Evolutionary conservation across 2,888 invertebrate species (phyloP).

Genomic region (Neoaliturus tenellus): DNA sequence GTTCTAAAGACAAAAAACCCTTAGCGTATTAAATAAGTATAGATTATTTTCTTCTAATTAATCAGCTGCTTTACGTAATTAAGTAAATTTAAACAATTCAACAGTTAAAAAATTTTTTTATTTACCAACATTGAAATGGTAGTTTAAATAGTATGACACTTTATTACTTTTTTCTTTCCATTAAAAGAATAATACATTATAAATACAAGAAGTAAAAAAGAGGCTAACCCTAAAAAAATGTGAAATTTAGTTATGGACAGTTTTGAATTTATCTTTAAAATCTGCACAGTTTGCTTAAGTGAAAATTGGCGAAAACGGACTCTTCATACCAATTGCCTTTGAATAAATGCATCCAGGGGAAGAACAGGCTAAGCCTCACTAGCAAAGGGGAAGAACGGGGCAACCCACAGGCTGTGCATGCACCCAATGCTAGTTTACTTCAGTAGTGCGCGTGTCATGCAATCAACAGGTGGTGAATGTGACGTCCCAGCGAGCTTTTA

Average conservation of each 20-base stretch:
- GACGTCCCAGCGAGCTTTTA: background rate
- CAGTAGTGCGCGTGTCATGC: background rate
- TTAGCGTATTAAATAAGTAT: too few species aligned
- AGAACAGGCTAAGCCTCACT: background rate
- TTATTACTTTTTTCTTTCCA: too few species aligned
- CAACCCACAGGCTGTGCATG: background rate
- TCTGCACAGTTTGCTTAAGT: background rate
- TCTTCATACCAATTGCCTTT: background rate
- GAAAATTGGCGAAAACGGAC: background rate
- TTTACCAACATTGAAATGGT: too few species aligned
- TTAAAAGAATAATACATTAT: too few species aligned
- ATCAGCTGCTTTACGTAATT: too few species aligned
- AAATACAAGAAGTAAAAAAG: background rate
- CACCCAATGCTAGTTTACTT: background rate
- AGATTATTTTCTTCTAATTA: too few species aligned
- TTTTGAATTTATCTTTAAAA: background rate
- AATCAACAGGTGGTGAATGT: conserved; percentile 31
- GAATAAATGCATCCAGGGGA: background rate
- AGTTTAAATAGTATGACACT: too few species aligned
- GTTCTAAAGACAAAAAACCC: too few species aligned
- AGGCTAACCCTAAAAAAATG: background rate
- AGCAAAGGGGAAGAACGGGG: background rate
- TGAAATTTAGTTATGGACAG: background rate
- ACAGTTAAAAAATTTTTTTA: too few species aligned
- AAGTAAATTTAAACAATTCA: too few species aligned